A percentile compares a stretch with the other conserved stretches of the same genome.
These are phyloP conservation scores for Chelon labrosus DNA, from an alignment of 2,797 vertebrate species.

Conservation along the genomic window DNA sequence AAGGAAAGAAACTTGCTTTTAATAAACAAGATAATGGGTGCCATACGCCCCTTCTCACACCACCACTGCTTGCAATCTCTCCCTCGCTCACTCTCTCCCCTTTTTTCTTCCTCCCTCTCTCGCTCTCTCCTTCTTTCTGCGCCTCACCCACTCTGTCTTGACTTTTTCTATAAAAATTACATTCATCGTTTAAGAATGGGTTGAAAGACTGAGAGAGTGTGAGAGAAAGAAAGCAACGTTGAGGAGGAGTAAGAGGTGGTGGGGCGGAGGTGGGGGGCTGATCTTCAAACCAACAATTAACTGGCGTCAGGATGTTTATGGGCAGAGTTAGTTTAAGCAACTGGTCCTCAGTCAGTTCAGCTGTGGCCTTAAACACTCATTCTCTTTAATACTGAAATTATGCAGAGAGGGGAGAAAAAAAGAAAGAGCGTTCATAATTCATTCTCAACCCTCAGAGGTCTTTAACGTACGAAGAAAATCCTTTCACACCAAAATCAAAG, in stretches of 20 bases:
- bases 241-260: slow-evolving; percentile 18
- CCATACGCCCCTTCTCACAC: slow-evolving; percentile 85
- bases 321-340: slow-evolving; percentile 81
- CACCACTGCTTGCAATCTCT: slow-evolving; percentile 64
- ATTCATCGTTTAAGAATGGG: slow-evolving; percentile 68
- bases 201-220: slow-evolving; percentile 55
- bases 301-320: slow-evolving; percentile 85
- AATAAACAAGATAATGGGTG: slow-evolving; percentile 93
- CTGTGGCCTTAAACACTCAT: slow-evolving; percentile 69
- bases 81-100: slow-evolving; percentile 17
- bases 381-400: slow-evolving; percentile 67
- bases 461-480: slow-evolving; percentile 15
- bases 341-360: slow-evolving; percentile 70
- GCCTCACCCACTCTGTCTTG: slow-evolving; percentile 51
- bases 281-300: slow-evolving; percentile 87
- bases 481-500: slow-evolving; percentile 45
- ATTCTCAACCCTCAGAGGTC: slow-evolving; percentile 35
- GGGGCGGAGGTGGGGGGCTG: slow-evolving; percentile 21
- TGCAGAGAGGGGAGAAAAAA: slow-evolving; percentile 23
- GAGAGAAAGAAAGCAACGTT: slow-evolving; percentile 61
- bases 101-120: slow-evolving; percentile 1
- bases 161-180: slow-evolving; percentile 53
- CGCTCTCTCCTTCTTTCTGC: background rate
- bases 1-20: slow-evolving; percentile 87
- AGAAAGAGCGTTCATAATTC: slow-evolving; percentile 48